Evolutionary conservation across 2,113 vertebrate species (phyloP), one percentile per base, ranked within the genome.

Genomic region (Eptatretus burgeri): DNA sequence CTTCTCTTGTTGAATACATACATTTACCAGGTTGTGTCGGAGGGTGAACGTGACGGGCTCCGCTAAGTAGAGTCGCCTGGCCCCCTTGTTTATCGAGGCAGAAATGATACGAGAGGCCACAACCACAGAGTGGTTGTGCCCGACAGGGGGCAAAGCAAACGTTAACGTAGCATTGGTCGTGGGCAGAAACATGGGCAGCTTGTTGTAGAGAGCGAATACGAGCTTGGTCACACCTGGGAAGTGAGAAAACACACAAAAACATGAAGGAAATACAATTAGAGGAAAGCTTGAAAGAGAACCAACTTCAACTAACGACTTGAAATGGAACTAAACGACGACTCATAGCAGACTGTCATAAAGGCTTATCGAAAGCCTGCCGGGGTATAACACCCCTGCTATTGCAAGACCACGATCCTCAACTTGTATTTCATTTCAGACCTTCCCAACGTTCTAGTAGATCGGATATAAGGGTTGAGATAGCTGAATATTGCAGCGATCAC

Each of bases 81-180:
- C 86, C 70, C 86, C 85, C 69, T 89, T 89, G 71, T 89, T 89
- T 70, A 89, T 89, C 63, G 85, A 86, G 0, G 85, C 84, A 0
- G 84, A 81, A 1, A 89, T 86, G 65, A 88, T 81, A 65, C 86
- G 82, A 0, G 84, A 83, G 71, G 87, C 87, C 64, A 89, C 85
- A 1, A 80, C 83, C 66, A 88, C 71, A 20, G 77, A 76, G 1
- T 70, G 69, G 69, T 70, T 74, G 63, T 76, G 74, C 0, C 71
- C 27, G 17, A 74, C 76, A 0, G 68, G 63, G 52, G 82, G 83
- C 11, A 78, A 68, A 1, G 81, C 82, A 75, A 84, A 78, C 72
- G 83, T 84, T 66, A 88, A 78, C 0, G 81, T 86, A 69, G 85
- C 84, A 0, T 91, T 88, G 72, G 86, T 82, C 1, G 85, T 91